phyloP scores from a whole-genome alignment of 2,888 invertebrate species.

The Mimas tiliae region DNA sequence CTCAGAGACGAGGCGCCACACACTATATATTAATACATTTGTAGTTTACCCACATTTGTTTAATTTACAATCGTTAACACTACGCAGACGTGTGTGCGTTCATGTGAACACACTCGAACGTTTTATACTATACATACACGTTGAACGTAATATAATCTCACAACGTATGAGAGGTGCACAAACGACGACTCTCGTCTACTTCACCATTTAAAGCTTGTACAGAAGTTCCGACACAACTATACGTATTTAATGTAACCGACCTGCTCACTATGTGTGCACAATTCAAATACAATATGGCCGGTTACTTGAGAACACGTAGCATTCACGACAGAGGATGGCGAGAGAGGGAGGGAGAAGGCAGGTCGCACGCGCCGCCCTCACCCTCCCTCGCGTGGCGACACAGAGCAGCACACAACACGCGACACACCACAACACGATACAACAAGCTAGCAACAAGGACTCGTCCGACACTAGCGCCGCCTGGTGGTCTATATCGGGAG shows the following conservation, averaged over 20 bases:
- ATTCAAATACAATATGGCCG: not conserved
- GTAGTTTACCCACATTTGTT: slow-evolving; percentile 25
- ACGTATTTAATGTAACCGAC: not conserved
- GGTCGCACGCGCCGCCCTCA: no score
- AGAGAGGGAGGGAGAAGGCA: not conserved
- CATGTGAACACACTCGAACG: not conserved
- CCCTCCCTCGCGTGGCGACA: not conserved
- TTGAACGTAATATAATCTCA: slow-evolving; percentile 1
- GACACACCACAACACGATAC: slow-evolving; percentile 36
- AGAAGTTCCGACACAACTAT: not conserved
- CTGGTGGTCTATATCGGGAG: slow-evolving; percentile 24
- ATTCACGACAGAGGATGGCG: not conserved
- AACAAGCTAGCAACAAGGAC: slow-evolving; percentile 31
- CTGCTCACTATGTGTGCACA: not conserved
- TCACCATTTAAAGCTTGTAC: slow-evolving; percentile 1
- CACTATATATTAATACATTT: slow-evolving; percentile 27
- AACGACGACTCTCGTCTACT: not conserved
- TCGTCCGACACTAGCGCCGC: slow-evolving; percentile 38
- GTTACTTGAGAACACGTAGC: not conserved
- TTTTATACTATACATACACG: not conserved
- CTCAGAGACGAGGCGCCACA: not conserved
- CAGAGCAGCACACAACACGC: not conserved
- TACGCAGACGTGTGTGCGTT: not conserved
- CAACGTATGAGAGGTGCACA: not conserved
- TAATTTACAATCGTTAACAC: slow-evolving; percentile 20